phyloP scores from a whole-genome alignment of 2,113 vertebrate species.

The Puffinus mauretanicus region DNA sequence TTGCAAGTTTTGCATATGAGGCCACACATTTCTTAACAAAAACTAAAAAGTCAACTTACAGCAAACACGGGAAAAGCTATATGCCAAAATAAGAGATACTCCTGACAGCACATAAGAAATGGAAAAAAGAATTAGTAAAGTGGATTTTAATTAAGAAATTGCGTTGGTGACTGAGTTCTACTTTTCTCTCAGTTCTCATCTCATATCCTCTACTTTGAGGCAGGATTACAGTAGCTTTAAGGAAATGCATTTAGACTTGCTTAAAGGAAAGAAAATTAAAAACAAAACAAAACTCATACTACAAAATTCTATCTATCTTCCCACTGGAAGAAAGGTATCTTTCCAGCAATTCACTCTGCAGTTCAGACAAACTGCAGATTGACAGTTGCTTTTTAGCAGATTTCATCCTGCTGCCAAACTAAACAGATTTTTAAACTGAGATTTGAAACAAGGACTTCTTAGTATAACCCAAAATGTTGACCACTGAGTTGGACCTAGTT shows the following conservation, averaged over 20 bases:
- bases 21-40: not conserved
- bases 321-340: not conserved
- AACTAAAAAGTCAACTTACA: not conserved
- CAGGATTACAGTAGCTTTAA: not conserved
- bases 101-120: not conserved
- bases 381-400: not conserved
- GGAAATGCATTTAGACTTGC: not conserved
- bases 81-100: not conserved
- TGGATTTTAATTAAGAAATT: not conserved
- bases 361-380: not conserved
- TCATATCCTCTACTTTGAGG: not conserved
- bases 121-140: not conserved
- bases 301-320: not conserved
- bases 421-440: constrained; percentile 3
- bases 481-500: not conserved
- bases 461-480: not conserved
- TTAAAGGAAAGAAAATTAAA: not conserved
- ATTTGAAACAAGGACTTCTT: constrained; percentile 1
- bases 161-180: not conserved
- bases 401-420: not conserved
- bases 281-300: not conserved
- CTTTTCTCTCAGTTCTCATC: not conserved
- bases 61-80: not conserved
- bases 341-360: not conserved
- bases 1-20: not conserved